phyloP scores from a whole-genome alignment of 2,888 invertebrate genomes.

The Drosophila recens region DNA sequence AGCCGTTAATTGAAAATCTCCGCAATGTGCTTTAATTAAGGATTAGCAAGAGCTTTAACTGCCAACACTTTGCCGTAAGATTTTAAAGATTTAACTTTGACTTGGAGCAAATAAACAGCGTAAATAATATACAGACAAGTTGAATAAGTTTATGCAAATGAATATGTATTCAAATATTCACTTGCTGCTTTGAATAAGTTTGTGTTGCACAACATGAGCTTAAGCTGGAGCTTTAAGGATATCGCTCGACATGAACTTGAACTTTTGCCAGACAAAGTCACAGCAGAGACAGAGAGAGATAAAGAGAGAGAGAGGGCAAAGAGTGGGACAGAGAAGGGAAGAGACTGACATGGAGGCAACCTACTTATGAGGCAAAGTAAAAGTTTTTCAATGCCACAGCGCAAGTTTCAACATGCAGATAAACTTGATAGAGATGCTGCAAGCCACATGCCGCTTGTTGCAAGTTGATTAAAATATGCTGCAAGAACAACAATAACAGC shows the following conservation, averaged over 20 bases:
- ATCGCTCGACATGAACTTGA: constrained; percentile 60
- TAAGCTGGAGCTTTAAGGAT: constrained; percentile 24
- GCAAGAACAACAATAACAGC: constrained; percentile 20
- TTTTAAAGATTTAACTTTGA: too few species aligned
- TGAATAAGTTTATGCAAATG: constrained; percentile 3
- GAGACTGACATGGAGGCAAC: constrained; percentile 45
- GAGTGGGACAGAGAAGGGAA: background rate
- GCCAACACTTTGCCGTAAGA: too few species aligned
- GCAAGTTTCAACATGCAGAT: constrained; percentile 50
- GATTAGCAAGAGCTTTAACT: background rate
- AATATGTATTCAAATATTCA: constrained; percentile 1
- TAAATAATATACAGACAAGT: background rate
- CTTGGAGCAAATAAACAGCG: background rate
- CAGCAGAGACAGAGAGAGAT: constrained; percentile 1
- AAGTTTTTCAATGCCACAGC: constrained; percentile 72
- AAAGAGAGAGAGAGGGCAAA: background rate
- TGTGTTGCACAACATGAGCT: too few species aligned
- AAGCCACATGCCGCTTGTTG: constrained; percentile 11
- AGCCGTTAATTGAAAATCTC: background rate
- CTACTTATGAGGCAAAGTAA: constrained; percentile 70
- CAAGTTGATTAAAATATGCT: constrained; percentile 36
- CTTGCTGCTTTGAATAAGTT: background rate
- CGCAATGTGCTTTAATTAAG: background rate
- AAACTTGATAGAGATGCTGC: constrained; percentile 39
- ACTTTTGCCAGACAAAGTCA: constrained; percentile 40